Base-by-base conservation (phyloP, 2,797 vertebrate genomes). In the Menidia menidia region DNA sequence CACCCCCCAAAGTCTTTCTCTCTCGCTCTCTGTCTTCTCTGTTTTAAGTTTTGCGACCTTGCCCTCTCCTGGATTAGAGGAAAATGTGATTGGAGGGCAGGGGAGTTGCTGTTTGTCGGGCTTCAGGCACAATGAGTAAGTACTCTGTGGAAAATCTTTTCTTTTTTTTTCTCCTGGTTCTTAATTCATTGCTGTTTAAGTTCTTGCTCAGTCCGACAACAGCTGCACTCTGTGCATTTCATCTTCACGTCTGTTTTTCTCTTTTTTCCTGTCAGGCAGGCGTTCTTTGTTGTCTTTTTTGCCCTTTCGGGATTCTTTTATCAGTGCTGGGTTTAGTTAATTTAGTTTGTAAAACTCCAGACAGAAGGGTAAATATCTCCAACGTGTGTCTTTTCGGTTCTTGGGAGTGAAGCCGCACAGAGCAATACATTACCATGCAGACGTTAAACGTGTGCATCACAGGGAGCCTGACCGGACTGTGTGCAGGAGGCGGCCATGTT, bases 51-150 rank as follows among this genome's bases (percentile, higher is more conserved):
- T 53, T 19, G 48, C 19, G 71, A 78, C 83, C 73, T 85, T 83
- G 79, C 74, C 75, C 62, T 83, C 62, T 87, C 73, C 77, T 33
- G 64, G 77, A 81, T 73, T 61, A 70, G 88, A 80, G 82, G 89
- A 92, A 93, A 91, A 92, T 93, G 93, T 92, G 87, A 91, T 66
- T 71, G 79, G 81, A 83, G 84, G 80, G 78, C 85, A 74, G 73
- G 64, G 63, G 62, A 77, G 73, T 72, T 51, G 73, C 73, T 77
- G 77, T 75, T 65, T 82, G 84, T 88, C 58, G 66, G 88, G 89
- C 81, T 89, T 63, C 72, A 69, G 41, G 82, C 90, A 93, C 80
- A 88, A 95, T 95, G 94, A 93, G 87, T 95, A 90, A 92, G 91
- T 95, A 95, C 61, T 11, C 64, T 14, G 25, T 56, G 31, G 51